Evolutionary conservation across 2,797 vertebrate species (phyloP), one percentile per base, ranked within the genome.

Genomic region (Psittacula derbiana): DNA sequence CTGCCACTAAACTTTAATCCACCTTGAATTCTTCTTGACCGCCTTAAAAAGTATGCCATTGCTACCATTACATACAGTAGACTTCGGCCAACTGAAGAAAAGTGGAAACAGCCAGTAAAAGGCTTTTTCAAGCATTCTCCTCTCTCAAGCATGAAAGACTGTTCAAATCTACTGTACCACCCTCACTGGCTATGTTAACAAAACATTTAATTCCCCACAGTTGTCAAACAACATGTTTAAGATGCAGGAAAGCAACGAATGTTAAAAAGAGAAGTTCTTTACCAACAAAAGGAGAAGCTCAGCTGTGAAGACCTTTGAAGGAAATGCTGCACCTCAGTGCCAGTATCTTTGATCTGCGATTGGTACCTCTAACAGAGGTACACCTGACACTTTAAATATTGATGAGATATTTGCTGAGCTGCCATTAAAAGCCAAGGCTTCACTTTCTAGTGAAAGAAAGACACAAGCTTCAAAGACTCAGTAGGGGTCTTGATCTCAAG

Each of bases 381-480:
- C 94, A 96, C 94, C 94, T 96, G 97, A 97, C 97, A 97, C 83
- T 97, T 97, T 96, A 97, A 97, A 97, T 97, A 97, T 97, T 96
- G 97, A 97, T 97, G 95, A 96, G 95, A 60, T 96, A 97, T 97
- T 97, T 97, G 97, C 93, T 94, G 95, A 96, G 92, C 90, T 95
- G 90, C 94, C 95, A 97, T 97, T 97, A 97, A 95, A 96, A 95
- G 89, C 85, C 92, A 92, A 89, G 71, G 76, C 58, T 96, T 95
- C 89, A 73, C 94, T 97, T 96, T 94, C 89, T 92, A 93, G 79
- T 94, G 86, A 80, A 96, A 97, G 91, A 90, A 92, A 96, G 93
- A 91, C 49, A 90, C 49, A 82, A 91, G 71, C 96, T 96, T 97
- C 97, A 97, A 97, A 97, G 94, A 60, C 95, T 80, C 92, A 52